These are phyloP conservation scores for Pristionchus maxplancki DNA, from an alignment of 2,888 invertebrate species.

Conservation along the genomic window DNA sequence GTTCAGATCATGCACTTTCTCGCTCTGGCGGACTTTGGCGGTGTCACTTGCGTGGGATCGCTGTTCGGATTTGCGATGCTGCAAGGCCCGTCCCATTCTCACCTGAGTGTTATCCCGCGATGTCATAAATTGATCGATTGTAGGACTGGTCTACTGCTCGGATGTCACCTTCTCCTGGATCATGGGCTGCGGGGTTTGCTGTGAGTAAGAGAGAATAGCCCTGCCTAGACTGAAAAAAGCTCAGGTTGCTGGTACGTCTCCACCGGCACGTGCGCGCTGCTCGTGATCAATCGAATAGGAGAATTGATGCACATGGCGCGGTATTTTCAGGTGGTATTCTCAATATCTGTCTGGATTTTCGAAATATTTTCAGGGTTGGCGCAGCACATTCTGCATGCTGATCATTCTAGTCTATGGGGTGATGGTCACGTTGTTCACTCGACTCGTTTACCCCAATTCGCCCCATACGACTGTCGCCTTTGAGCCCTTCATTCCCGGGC, in stretches of 20 bases:
- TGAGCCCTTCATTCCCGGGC: neutral
- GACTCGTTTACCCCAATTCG: neutral
- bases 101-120: no score
- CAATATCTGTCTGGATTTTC: neutral
- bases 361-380: neutral
- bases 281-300: neutral
- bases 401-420: neutral
- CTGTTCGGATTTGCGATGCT: neutral
- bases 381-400: neutral
- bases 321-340: neutral
- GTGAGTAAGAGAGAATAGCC: neutral
- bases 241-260: constrained; percentile 16
- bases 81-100: no score
- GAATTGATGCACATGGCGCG: neutral
- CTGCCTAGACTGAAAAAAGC: neutral
- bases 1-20: constrained; percentile 3
- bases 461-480: neutral
- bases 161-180: neutral
- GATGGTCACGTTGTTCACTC: neutral
- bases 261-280: neutral
- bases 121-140: no score
- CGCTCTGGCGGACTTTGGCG: neutral
- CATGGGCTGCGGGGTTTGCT: neutral
- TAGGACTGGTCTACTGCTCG: neutral
- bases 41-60: neutral